Percentiles rank a stretch among this genome's conserved stretches.
phyloP scores from a whole-genome alignment of 1,140 invertebrate genomes.

The Aradophagus sp. region DNA sequence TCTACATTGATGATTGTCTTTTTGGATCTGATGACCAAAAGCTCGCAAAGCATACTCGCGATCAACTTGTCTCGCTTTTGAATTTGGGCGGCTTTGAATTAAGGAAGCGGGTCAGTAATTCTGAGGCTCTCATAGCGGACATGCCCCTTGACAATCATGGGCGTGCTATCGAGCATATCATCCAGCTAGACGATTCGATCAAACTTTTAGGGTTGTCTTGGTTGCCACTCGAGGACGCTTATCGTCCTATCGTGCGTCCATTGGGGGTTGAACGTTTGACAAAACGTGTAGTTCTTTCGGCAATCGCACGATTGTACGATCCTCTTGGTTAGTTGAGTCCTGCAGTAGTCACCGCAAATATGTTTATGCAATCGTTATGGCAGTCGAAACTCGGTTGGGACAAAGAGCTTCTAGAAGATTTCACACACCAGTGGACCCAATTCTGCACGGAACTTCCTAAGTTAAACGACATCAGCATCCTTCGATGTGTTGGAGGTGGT shows the following conservation, averaged over 20 bases:
- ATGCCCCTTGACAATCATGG: too few species aligned
- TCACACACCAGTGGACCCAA: not conserved
- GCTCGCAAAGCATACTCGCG: not conserved
- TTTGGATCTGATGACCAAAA: not conserved
- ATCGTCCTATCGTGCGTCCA: too few species aligned
- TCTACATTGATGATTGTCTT: slow-evolving; percentile 3
- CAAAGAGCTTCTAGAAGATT: not conserved
- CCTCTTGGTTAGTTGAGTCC: too few species aligned
- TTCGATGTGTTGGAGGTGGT: not conserved
- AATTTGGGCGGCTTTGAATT: not conserved
- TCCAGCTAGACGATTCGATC: too few species aligned
- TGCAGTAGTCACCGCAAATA: too few species aligned
- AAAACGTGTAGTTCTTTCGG: too few species aligned
- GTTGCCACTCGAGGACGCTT: too few species aligned
- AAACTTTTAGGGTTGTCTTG: too few species aligned
- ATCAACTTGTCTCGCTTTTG: not conserved
- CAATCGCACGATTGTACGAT: too few species aligned
- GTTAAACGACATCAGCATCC: not conserved
- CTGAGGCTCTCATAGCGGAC: not conserved
- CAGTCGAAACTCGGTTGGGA: not conserved
- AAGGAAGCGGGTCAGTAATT: slow-evolving; percentile 1
- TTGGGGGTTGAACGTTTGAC: too few species aligned
- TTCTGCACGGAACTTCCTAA: not conserved
- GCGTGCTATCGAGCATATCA: too few species aligned
- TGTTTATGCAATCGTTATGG: too few species aligned